Conservation (phyloP, 2,888 invertebrate genomes). For the Heteromurus nitidus region DNA sequence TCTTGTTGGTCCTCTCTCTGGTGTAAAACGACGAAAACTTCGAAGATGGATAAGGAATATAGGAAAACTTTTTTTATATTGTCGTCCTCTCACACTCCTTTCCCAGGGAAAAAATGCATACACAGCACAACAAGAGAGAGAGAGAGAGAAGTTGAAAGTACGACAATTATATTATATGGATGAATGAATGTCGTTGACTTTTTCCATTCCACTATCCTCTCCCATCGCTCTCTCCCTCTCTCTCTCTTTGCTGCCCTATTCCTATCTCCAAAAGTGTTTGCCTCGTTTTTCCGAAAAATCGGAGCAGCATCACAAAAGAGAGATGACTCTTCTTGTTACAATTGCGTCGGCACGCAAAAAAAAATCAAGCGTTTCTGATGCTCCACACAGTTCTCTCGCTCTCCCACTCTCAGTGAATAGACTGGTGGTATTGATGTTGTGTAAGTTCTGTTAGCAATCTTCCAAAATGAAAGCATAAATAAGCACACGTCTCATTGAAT, state of each 20-base stretch:
- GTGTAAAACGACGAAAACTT: constrained; percentile 33
- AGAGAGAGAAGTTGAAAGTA: constrained; percentile 48
- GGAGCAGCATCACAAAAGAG: constrained; percentile 15
- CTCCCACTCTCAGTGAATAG: not conserved
- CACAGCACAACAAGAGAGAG: constrained; percentile 49
- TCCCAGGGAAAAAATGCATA: constrained; percentile 39
- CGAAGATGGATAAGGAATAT: constrained; percentile 13
- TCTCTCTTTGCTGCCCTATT: constrained; percentile 7
- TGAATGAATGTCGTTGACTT: constrained; percentile 58
- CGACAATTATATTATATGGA: constrained; percentile 62
- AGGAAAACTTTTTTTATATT: constrained; percentile 21
- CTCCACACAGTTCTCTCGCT: not conserved
- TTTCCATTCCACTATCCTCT: constrained; percentile 59
- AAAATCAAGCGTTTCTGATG: constrained; percentile 25
- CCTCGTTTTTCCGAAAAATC: constrained; percentile 36
- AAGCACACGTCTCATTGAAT: constrained; percentile 72
- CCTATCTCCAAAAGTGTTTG: constrained; percentile 34
- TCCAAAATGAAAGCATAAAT: constrained; percentile 71
- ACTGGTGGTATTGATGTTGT: constrained; percentile 58
- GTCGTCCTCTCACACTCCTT: not conserved
- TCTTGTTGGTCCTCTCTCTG: not conserved
- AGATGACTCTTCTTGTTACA: constrained; percentile 36
- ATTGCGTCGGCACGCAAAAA: constrained; percentile 9
- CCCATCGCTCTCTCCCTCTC: constrained; percentile 36
- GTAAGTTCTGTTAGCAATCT: constrained; percentile 65